phyloP scores from a whole-genome alignment of 2,113 vertebrate genomes.

The Anoura caudifer region DNA sequence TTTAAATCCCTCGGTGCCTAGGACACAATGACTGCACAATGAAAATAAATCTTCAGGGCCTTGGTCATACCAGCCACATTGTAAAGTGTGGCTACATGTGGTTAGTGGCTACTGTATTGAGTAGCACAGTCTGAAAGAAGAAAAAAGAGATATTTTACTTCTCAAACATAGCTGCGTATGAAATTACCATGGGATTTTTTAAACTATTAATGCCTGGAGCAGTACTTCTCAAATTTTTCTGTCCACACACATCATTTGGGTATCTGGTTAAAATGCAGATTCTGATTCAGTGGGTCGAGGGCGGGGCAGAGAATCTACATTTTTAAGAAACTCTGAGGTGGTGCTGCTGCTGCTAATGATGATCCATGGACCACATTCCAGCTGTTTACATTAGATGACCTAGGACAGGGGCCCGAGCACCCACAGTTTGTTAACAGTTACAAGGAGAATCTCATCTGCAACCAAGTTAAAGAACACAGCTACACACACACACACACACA shows the following conservation, averaged over 20 bases:
- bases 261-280: not conserved
- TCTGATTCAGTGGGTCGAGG: not conserved
- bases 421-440: not conserved
- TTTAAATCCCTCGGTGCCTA: not conserved
- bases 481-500: not conserved
- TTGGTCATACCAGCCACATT: not conserved
- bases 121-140: not conserved
- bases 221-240: not conserved
- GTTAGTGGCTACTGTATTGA: not conserved
- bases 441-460: not conserved
- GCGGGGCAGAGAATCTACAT: not conserved
- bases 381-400: not conserved
- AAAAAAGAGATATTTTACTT: not conserved
- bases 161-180: not conserved
- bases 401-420: not conserved
- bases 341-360: not conserved
- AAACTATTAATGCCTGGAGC: not conserved
- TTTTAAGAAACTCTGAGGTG: not conserved
- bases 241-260: not conserved
- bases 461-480: not conserved
- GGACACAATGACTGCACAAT: not conserved
- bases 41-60: not conserved
- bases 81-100: not conserved
- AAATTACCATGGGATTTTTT: not conserved
- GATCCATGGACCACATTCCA: not conserved